Percentiles rank a stretch among this genome's conserved stretches.
Conservation (phyloP, 2,888 invertebrate species). For the Theretra japonica region DNA sequence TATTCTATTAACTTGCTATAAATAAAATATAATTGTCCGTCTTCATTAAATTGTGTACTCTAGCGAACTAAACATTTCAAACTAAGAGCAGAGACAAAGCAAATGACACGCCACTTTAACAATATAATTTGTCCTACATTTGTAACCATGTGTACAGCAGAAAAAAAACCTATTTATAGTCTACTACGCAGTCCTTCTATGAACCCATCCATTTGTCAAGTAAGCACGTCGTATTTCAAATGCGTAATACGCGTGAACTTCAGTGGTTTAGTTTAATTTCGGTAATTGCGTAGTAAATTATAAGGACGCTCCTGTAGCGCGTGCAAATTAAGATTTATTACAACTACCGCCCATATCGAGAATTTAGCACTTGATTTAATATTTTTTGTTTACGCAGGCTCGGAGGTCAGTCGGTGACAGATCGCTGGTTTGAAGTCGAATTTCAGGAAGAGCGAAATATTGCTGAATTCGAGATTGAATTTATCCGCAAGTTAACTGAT, state of each 20-base stretch:
- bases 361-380: conserved; percentile 7
- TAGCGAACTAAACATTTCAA: not conserved
- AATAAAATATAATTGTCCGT: no score
- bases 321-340: conserved; percentile 47
- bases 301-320: conserved; percentile 63
- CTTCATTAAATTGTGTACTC: not conserved
- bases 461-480: no score
- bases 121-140: not conserved
- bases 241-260: conserved; percentile 20
- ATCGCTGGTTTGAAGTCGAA: no score
- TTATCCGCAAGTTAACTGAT: no score
- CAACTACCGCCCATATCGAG: conserved; percentile 32
- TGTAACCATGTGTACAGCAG: not conserved
- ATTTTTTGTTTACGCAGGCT: not conserved
- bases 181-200: not conserved
- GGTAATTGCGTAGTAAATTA: conserved; percentile 57
- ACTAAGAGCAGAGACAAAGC: not conserved
- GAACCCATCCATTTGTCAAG: not conserved
- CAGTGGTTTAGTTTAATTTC: conserved; percentile 56
- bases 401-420: not conserved
- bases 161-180: not conserved
- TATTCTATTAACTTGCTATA: no score
- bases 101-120: not conserved
- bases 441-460: no score
- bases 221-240: conserved; percentile 1